phyloP scores from a whole-genome alignment of 2,113 vertebrate genomes.

The Silurus glanis region DNA sequence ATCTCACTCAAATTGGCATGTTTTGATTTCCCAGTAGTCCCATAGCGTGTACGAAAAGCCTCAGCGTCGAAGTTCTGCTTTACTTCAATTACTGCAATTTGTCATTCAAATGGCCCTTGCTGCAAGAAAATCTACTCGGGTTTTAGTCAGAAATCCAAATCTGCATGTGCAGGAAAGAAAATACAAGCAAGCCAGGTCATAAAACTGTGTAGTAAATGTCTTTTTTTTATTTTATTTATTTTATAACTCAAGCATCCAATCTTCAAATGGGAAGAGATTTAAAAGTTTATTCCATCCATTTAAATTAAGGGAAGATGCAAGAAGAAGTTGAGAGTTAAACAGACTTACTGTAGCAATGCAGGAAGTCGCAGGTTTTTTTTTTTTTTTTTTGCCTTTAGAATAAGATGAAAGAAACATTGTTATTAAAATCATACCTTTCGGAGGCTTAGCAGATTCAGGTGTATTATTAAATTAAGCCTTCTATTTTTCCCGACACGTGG shows the following conservation, averaged over 20 bases:
- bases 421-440: conserved; percentile 74
- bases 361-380: background rate
- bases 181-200: background rate
- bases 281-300: conserved; percentile 19
- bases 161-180: background rate
- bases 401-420: conserved; percentile 60
- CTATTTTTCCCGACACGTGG: conserved; percentile 56
- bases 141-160: conserved; percentile 34
- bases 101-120: conserved; percentile 35
- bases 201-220: conserved; percentile 21
- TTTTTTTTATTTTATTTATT: background rate
- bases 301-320: conserved; percentile 8
- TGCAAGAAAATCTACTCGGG: conserved; percentile 9
- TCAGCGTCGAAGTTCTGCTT: conserved; percentile 47
- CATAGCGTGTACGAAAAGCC: conserved; percentile 42
- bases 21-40: conserved; percentile 56
- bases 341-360: conserved; percentile 27
- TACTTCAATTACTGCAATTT: conserved; percentile 53
- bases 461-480: conserved; percentile 66
- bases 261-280: conserved; percentile 4
- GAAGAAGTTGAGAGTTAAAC: conserved; percentile 6
- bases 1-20: conserved; percentile 58
- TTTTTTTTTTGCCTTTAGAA: conserved; percentile 31
- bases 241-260: background rate
- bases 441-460: conserved; percentile 70